Conservation (phyloP, 2,797 vertebrate species). For the Enteromius anoplus region DNA sequence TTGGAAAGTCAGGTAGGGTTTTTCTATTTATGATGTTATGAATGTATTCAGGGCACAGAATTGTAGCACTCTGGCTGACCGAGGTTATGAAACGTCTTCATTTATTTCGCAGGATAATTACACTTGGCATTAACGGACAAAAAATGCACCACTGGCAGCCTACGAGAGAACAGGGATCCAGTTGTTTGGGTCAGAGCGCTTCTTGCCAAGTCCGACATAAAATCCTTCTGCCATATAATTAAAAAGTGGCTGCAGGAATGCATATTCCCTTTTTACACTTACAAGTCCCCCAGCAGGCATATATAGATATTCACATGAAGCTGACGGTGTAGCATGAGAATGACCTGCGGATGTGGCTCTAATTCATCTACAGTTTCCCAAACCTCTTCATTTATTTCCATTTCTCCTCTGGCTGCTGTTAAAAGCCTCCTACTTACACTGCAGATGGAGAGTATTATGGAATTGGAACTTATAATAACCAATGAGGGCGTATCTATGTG, state of each 20-base stretch:
- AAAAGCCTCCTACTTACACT: conserved; percentile 18
- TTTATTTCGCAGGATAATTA: conserved; percentile 54
- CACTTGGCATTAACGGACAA: conserved; percentile 25
- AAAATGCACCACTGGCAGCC: conserved; percentile 23
- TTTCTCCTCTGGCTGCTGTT: conserved; percentile 21
- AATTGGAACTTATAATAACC: neutral
- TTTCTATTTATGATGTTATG: conserved; percentile 14
- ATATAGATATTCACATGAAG: neutral
- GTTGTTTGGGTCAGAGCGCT: conserved; percentile 4
- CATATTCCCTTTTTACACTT: conserved; percentile 1
- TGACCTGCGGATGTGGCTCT: neutral
- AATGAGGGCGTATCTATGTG: neutral
- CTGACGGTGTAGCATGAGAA: neutral
- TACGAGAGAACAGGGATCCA: conserved; percentile 22
- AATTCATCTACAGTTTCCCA: neutral
- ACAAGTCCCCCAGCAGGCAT: conserved; percentile 12
- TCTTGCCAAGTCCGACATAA: conserved; percentile 37
- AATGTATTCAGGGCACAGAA: conserved; percentile 17
- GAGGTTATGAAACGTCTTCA: conserved; percentile 47
- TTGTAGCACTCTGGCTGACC: neutral
- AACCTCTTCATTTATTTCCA: conserved; percentile 30
- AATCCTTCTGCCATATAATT: conserved; percentile 26
- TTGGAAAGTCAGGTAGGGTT: neutral
- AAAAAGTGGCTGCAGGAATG: conserved; percentile 15
- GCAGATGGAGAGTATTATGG: conserved; percentile 8